Evolutionary conservation across 1,140 invertebrate genomes (phyloP).

Genomic region (Panulirus ornatus): DNA sequence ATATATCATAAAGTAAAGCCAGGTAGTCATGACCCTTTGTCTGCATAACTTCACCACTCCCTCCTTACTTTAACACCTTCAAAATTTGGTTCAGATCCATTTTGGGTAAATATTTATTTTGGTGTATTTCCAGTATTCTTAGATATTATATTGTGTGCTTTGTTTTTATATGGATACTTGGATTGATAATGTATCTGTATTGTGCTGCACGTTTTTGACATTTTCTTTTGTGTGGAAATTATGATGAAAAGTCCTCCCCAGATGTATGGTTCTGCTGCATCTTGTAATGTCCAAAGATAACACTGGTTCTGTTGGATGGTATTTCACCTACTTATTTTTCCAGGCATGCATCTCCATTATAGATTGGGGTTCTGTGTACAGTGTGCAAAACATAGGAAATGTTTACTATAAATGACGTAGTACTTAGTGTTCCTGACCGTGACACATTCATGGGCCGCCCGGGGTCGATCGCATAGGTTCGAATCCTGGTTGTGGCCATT

Average conservation of each 20-base stretch:
- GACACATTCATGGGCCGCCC: no score
- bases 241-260: no score
- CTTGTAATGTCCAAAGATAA: no score
- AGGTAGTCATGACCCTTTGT: no score
- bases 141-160: not conserved
- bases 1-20: no score
- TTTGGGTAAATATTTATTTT: not conserved
- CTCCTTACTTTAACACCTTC: not conserved
- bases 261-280: no score
- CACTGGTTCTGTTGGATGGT: no score
- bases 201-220: not conserved
- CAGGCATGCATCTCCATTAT: not conserved
- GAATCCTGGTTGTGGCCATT: no score
- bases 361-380: not conserved
- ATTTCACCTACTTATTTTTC: not conserved
- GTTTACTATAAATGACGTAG: no score
- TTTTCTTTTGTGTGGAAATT: not conserved
- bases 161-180: not conserved
- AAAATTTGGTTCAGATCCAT: not conserved
- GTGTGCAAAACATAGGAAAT: not conserved
- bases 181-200: no score
- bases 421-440: no score
- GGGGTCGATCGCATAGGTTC: no score
- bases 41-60: not conserved
- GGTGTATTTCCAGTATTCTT: not conserved